Conservation (phyloP, 2,888 invertebrate species). For the Mythimna impura region DNA sequence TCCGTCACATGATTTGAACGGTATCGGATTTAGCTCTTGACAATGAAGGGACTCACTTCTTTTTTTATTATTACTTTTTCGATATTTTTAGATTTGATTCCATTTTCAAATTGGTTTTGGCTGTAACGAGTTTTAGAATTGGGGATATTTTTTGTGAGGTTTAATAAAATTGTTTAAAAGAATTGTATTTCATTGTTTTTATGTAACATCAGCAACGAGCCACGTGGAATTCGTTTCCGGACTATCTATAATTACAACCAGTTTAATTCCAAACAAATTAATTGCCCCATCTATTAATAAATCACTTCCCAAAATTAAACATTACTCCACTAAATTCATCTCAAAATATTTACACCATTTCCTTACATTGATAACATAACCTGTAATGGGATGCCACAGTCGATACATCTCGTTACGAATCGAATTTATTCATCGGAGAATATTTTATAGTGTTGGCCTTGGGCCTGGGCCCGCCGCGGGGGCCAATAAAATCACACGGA, state of each 20-base stretch:
- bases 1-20: constrained; percentile 84
- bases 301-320: constrained; percentile 37
- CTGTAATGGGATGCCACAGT: constrained; percentile 80
- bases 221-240: not conserved
- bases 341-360: constrained; percentile 72
- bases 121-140: constrained; percentile 40
- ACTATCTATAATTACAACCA: constrained; percentile 14
- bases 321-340: constrained; percentile 52
- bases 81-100: constrained; percentile 54
- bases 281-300: constrained; percentile 37
- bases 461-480: constrained; percentile 81
- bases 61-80: constrained; percentile 55
- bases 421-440: constrained; percentile 87
- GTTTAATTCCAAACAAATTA: constrained; percentile 30
- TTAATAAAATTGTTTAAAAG: not conserved
- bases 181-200: constrained; percentile 22
- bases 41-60: constrained; percentile 62
- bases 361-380: constrained; percentile 71
- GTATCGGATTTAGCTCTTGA: constrained; percentile 80
- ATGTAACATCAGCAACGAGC: not conserved
- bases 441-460: constrained; percentile 85
- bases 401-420: constrained; percentile 88
- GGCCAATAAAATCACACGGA: constrained; percentile 89
- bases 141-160: constrained; percentile 12
- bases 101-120: constrained; percentile 47